Evolutionary conservation across 2,888 invertebrate genomes (phyloP).

Genomic region (Athalia rosae): DNA sequence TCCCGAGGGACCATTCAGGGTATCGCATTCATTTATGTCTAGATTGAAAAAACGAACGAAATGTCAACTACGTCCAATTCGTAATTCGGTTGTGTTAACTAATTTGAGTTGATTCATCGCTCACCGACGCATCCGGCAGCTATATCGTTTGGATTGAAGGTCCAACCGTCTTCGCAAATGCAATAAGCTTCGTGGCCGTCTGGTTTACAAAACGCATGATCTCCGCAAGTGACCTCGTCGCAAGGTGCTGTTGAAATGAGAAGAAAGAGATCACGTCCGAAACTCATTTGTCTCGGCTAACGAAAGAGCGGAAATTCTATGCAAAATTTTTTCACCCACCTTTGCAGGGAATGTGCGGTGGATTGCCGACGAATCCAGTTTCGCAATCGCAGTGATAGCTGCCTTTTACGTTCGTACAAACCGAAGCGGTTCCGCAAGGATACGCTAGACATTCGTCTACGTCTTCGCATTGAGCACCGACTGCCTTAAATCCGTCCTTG

Average conservation of each 20-base stretch:
- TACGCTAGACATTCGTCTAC: slow-evolving; percentile 84
- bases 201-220: slow-evolving; percentile 92
- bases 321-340: slow-evolving; percentile 61
- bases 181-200: slow-evolving; percentile 93
- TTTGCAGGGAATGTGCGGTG: slow-evolving; percentile 86
- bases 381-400: slow-evolving; percentile 89
- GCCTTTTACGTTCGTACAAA: slow-evolving; percentile 88
- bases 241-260: slow-evolving; percentile 82
- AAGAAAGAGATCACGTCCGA: slow-evolving; percentile 3
- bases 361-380: slow-evolving; percentile 87
- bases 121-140: slow-evolving; percentile 89
- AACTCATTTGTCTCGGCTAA: not conserved
- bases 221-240: slow-evolving; percentile 91
- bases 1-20: slow-evolving; percentile 84
- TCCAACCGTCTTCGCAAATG: slow-evolving; percentile 95
- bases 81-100: not conserved
- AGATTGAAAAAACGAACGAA: slow-evolving; percentile 44
- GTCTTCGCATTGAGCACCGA: slow-evolving; percentile 86
- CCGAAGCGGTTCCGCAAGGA: slow-evolving; percentile 85
- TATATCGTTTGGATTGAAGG: slow-evolving; percentile 91
- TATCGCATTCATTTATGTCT: slow-evolving; percentile 95
- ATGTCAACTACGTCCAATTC: not conserved
- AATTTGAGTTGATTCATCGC: slow-evolving; percentile 46
- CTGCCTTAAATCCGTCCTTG: slow-evolving; percentile 88
- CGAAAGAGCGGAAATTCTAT: not conserved